Evolutionary conservation across 2,888 invertebrate genomes (phyloP).

Genomic region (Archips xylosteana): DNA sequence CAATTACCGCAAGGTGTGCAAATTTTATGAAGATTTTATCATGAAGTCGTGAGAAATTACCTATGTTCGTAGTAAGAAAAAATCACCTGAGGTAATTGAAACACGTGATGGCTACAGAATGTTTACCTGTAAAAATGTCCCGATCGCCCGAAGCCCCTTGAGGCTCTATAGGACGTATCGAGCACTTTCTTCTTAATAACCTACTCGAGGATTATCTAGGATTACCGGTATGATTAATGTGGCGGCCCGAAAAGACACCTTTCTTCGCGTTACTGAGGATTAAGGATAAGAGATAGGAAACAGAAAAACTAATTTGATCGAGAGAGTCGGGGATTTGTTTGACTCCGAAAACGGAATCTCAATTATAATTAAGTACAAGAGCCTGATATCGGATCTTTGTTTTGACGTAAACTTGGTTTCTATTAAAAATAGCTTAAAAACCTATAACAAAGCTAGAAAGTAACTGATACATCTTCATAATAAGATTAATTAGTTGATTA

Average conservation of each 20-base stretch:
- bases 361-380: not conserved
- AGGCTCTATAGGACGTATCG: constrained; percentile 38
- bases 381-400: not conserved
- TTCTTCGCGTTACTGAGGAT: constrained; percentile 42
- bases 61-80: not conserved
- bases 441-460: not conserved
- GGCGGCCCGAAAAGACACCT: constrained; percentile 51
- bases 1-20: too few species aligned
- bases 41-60: not conserved
- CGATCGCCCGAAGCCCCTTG: not conserved
- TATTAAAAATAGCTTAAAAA: not conserved
- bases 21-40: not conserved
- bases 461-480: not conserved
- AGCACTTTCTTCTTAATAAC: constrained; percentile 54
- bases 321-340: constrained; percentile 12
- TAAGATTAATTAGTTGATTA: not conserved
- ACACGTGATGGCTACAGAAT: not conserved
- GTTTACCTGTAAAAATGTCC: constrained; percentile 6
- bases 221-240: constrained; percentile 59
- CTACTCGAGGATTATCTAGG: constrained; percentile 51
- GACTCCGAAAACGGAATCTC: not conserved
- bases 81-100: not conserved
- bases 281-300: constrained; percentile 25
- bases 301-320: constrained; percentile 33
- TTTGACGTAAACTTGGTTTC: not conserved